These are phyloP conservation scores for Phalanger gymnotis DNA, from an alignment of 2,797 vertebrate genomes.

Conservation along the genomic window DNA sequence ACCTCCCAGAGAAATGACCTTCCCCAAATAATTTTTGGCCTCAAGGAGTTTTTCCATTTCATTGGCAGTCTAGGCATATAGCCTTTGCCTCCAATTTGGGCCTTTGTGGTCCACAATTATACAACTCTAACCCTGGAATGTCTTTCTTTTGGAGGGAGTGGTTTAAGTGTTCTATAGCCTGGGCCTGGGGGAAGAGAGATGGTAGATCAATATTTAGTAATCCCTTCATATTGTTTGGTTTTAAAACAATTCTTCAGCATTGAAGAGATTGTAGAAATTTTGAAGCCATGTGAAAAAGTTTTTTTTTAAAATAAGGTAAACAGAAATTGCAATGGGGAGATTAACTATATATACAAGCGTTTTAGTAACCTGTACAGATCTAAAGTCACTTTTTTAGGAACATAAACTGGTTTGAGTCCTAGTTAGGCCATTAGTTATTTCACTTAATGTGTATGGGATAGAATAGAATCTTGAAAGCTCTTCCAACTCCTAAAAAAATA, in stretches of 20 bases:
- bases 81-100: neutral
- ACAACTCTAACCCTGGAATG: neutral
- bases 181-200: neutral
- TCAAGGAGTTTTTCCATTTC: neutral
- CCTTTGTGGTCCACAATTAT: neutral
- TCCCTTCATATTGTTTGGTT: neutral
- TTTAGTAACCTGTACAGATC: neutral
- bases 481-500: neutral
- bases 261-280: neutral
- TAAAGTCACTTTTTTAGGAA: neutral
- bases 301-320: neutral
- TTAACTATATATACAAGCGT: neutral
- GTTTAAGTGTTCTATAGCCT: neutral
- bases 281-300: neutral
- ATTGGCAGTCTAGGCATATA: neutral
- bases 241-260: neutral
- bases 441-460: neutral
- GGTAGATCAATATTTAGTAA: neutral
- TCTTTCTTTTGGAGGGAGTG: neutral
- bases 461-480: neutral
- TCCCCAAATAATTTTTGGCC: neutral
- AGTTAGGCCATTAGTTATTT: neutral
- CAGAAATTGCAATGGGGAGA: neutral
- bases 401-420: neutral
- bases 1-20: neutral